Evolutionary conservation across 2,888 invertebrate genomes (phyloP).

Genomic region (Strigamia crassipes): DNA sequence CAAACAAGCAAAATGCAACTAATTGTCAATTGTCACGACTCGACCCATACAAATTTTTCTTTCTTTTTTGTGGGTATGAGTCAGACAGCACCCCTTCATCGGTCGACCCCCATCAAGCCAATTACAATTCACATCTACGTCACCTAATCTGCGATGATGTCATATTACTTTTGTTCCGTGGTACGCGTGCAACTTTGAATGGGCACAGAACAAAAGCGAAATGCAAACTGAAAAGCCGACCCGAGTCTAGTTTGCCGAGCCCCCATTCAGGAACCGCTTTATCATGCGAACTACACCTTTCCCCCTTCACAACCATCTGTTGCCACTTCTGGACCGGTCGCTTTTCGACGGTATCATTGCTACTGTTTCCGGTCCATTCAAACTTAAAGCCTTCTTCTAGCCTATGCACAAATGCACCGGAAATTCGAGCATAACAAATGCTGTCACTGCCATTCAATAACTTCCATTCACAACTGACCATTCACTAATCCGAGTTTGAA

Average conservation of each 20-base stretch:
- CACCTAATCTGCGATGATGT: conserved; percentile 37
- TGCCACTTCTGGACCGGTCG: conserved; percentile 13
- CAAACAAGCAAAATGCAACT: neutral
- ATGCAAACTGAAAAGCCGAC: conserved; percentile 25
- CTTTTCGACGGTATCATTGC: neutral
- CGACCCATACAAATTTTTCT: neutral
- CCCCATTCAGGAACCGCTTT: conserved; percentile 17
- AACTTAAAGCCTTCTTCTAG: neutral
- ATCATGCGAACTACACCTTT: conserved; percentile 37
- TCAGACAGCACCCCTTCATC: conserved; percentile 8
- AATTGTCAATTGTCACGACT: neutral
- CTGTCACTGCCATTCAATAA: neutral
- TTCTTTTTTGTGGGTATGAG: neutral
- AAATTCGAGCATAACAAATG: neutral
- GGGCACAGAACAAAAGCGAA: conserved; percentile 13
- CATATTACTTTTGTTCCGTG: conserved; percentile 1
- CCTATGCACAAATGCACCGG: neutral
- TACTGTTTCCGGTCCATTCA: neutral
- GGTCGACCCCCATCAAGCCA: conserved; percentile 20
- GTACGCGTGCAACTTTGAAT: conserved; percentile 35
- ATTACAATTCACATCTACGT: conserved; percentile 35
- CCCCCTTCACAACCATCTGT: conserved; percentile 29
- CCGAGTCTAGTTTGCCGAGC: conserved; percentile 35
- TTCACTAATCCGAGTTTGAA: neutral
- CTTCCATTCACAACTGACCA: neutral